Conservation (phyloP, 2,888 invertebrate species). For the Patella depressa region DNA sequence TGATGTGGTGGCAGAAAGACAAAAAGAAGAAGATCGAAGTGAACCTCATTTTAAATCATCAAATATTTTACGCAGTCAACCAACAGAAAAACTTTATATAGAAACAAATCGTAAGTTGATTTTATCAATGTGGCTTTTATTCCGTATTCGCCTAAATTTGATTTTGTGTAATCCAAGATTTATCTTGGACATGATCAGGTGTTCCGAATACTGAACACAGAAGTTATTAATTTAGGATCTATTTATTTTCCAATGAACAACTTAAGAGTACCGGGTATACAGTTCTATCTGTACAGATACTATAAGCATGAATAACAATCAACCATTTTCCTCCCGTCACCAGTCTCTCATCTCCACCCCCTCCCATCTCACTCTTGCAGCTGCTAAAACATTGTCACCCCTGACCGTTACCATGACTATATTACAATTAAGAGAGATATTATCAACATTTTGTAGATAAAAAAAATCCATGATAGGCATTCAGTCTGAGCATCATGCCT, state of each 20-base stretch:
- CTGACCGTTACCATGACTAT: no score
- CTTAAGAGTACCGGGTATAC: background rate
- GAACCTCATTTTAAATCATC: constrained; percentile 44
- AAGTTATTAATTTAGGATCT: background rate
- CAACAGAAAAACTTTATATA: constrained; percentile 60
- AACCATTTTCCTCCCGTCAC: no score
- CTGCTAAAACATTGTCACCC: no score
- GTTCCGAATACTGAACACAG: background rate
- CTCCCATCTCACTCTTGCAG: no score
- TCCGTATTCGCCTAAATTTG: no score
- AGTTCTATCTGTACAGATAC: background rate
- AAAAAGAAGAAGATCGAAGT: background rate
- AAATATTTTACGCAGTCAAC: constrained; percentile 51
- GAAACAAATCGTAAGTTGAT: constrained; percentile 57
- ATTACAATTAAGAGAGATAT: no score
- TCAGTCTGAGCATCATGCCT: no score
- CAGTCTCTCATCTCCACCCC: no score
- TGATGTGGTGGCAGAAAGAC: constrained; percentile 45
- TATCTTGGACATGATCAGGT: background rate
- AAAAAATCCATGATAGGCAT: no score
- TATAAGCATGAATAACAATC: background rate
- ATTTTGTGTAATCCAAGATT: background rate
- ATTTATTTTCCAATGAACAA: background rate
- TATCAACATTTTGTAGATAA: no score
- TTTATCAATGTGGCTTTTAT: background rate